Conservation (phyloP, 2,888 invertebrate genomes). For the Plagodis pulveraria region DNA sequence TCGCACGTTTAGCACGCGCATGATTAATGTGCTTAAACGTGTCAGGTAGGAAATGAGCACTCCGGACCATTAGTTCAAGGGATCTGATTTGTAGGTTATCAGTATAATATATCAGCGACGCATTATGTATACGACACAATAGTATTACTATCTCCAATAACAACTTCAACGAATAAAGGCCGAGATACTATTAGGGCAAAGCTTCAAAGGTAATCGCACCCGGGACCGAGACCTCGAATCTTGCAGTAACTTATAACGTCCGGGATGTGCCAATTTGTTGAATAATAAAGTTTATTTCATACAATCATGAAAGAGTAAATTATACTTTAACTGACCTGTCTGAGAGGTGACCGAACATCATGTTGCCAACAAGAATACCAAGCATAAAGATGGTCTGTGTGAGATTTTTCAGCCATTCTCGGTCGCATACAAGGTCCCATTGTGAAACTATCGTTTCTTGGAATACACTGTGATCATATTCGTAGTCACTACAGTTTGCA, state of each 20-base stretch:
- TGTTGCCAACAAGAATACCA: slow-evolving; percentile 90
- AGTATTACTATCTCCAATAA: too few relatives aligned
- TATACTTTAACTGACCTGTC: slow-evolving; percentile 85
- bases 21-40: slow-evolving; percentile 9
- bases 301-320: not conserved
- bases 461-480: slow-evolving; percentile 87
- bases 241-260: slow-evolving; percentile 38
- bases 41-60: slow-evolving; percentile 26
- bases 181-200: too few relatives aligned
- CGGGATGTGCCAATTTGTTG: slow-evolving; percentile 71
- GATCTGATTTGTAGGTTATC: slow-evolving; percentile 18
- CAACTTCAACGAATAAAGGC: too few relatives aligned
- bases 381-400: slow-evolving; percentile 92
- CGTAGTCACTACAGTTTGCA: slow-evolving; percentile 81
- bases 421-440: slow-evolving; percentile 90
- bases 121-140: not conserved
- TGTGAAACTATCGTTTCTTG: slow-evolving; percentile 90
- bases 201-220: too few relatives aligned
- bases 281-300: slow-evolving; percentile 32
- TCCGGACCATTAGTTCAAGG: slow-evolving; percentile 34
- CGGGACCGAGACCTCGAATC: slow-evolving; percentile 48
- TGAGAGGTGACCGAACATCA: slow-evolving; percentile 90
- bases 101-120: slow-evolving; percentile 22
- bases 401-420: slow-evolving; percentile 87
- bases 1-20: slow-evolving; percentile 3